Conservation (phyloP, 2,888 invertebrate genomes). For the Serrognathus titanus region DNA sequence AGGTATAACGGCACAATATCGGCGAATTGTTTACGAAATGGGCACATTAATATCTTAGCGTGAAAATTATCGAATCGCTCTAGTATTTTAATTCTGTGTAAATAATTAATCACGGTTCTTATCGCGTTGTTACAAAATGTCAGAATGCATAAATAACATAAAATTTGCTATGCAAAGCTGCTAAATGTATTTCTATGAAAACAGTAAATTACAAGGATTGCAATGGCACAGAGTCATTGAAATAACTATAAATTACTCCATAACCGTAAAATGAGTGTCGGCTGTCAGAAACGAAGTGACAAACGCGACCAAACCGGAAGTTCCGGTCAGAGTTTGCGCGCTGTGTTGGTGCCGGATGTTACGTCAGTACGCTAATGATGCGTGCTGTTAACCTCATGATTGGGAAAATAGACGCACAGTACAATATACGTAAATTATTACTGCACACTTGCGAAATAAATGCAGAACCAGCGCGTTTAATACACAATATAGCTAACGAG, state of each 20-base stretch:
- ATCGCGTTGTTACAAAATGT: neutral
- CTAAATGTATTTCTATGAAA: neutral
- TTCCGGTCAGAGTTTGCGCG: slow-evolving; percentile 40
- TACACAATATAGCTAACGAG: slow-evolving; percentile 1
- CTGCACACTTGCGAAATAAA: neutral
- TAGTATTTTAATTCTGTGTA: no score
- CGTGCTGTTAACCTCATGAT: neutral
- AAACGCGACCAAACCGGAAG: slow-evolving; percentile 41
- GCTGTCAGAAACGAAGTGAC: slow-evolving; percentile 39
- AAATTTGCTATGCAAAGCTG: neutral
- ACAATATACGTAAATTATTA: slow-evolving; percentile 3
- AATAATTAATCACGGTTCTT: neutral
- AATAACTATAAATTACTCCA: slow-evolving; percentile 31
- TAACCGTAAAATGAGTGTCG: slow-evolving; percentile 38
- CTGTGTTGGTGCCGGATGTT: slow-evolving; percentile 36
- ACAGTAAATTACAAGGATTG: neutral
- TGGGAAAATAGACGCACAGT: neutral
- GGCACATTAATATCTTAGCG: no score
- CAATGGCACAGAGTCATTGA: slow-evolving; percentile 1
- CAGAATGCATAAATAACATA: neutral
- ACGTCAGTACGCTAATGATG: slow-evolving; percentile 27
- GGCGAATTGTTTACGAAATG: no score
- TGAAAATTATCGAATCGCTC: no score
- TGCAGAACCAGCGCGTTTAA: neutral
- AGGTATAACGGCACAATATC: no score